Evolutionary conservation across 2,888 invertebrate genomes (phyloP), one percentile per base, ranked within the genome.

Genomic region (Pristionchus entomophagus): DNA sequence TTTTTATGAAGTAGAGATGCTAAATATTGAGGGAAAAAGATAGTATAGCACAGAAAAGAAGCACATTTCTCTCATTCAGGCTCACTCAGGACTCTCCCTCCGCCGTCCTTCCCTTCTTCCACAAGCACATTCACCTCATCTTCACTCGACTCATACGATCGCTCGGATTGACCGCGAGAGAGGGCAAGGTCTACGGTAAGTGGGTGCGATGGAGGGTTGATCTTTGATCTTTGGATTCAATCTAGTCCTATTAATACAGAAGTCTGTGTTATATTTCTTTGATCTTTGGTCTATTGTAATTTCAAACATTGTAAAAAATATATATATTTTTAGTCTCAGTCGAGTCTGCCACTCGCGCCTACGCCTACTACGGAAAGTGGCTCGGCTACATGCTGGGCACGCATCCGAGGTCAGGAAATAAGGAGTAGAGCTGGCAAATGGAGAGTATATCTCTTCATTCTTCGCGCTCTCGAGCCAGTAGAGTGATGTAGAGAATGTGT

Each of bases 61-160:
- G n/a, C 6, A n/a, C 10, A n/a, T 2, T 45, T 14, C 2, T 8
- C 35, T 0, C 32, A 65, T 84, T 4, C 65, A 84, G 83, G 65
- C 65, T 84, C 3, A 84, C 83, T 0, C 41, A 65, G 45, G 65
- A 84, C 49, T 65, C 62, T 26, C 83, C 83, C 32, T 84, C 83
- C 2, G 83, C 83, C 19, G 83, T 32, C 49, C 65, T 84, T 45
- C 83, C 83, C 41, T 84, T 84, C 83, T 84, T 62, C 83, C 45
- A 19, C 38, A 62, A 32, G 17, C 62, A 51, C 35, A 32, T 84
- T 17, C 65, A 49, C 5, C 45, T 65, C 26, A 86, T 89, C 32
- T 90, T 88, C 87, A 88, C 88, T 0, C 87, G 88, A 86, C 85
- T 89, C 35, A 87, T 88, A 26, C 86, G 90, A 45, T 84, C 86